phyloP scores from a whole-genome alignment of 2,888 invertebrate species.

The Lysandra bellargus region DNA sequence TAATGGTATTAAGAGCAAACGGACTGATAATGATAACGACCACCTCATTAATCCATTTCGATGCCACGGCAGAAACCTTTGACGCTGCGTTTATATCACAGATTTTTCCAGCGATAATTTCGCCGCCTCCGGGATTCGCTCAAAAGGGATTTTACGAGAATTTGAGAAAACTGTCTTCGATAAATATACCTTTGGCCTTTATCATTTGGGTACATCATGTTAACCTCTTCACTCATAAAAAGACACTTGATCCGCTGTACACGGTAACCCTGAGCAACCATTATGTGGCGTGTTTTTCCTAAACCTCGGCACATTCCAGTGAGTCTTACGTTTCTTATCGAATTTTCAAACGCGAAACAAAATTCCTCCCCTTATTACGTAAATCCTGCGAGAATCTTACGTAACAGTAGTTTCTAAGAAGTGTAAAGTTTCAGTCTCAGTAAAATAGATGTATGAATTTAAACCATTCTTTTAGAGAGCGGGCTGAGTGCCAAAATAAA shows the following conservation, averaged over 20 bases:
- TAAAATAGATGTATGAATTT: background rate
- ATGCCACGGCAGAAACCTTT: background rate
- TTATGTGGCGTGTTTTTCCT: slow-evolving; percentile 30
- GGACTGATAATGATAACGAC: background rate
- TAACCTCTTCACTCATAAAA: slow-evolving; percentile 30
- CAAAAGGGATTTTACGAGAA: background rate
- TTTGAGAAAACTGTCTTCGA: slow-evolving; percentile 15
- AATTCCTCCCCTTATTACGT: slow-evolving; percentile 15
- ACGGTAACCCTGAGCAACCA: slow-evolving; percentile 34
- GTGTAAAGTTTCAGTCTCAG: background rate
- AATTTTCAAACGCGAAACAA: slow-evolving; percentile 20
- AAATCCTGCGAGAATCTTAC: slow-evolving; percentile 24
- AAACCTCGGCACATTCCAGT: background rate
- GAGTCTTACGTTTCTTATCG: slow-evolving; percentile 26
- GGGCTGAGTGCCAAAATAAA: slow-evolving; percentile 10
- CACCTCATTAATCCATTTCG: background rate
- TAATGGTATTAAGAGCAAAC: background rate
- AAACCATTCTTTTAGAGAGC: background rate
- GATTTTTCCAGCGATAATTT: background rate
- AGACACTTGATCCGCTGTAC: slow-evolving; percentile 34
- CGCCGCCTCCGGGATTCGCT: background rate
- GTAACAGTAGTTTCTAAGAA: background rate
- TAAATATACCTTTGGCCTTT: background rate
- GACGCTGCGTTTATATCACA: background rate
- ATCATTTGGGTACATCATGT: slow-evolving; percentile 8